Evolutionary conservation across 2,888 invertebrate species (phyloP), one percentile per base, ranked within the genome.

Genomic region (Ichneumon xanthorius): DNA sequence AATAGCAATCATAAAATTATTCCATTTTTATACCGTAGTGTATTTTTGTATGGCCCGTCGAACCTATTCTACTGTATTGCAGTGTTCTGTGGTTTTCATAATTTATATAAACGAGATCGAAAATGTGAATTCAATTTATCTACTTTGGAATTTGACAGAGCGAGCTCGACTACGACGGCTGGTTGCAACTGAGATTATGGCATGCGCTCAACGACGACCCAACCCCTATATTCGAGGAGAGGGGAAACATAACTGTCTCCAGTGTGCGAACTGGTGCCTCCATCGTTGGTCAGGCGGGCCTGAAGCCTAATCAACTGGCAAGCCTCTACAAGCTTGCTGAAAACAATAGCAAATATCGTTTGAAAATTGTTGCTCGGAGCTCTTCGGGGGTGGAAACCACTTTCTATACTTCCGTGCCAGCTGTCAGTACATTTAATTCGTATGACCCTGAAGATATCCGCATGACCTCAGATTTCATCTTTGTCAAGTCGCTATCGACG

Each of bases 371-470:
- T 75, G 96, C 97, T 0, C 95, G 95, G 30, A 96, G 96, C 88
- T 95, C 96, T 68, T 96, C 97, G 90, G 96, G 96, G 37, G 95
- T 94, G 86, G 96, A 96, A 92, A 95, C 95, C 30, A 95, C 96
- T 86, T 97, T 97, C 90, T 94, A 97, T 14, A 97, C 98, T 11
- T 97, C 97, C 84, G 95, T 97, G 30, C 97, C 97, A 95, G 98
- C 98, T 19, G 96, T 96, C 94, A 95, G 93, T 90, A 82, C 45
- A 48, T 4, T 33, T 1, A 16, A 37, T 11, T 40, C 1, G 11
- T 11, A 40, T 40, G 40, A 11, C 11, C 3, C 40, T 40, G 11
- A 40, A 40, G 9, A 40, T 40, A 40, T 40, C 40, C 9, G 3
- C 11, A 40, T 40, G 40, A 40, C 40, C 1, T 40, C 40, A 40